phyloP scores from a whole-genome alignment of 2,888 invertebrate genomes.

The Eupithecia tripunctaria region DNA sequence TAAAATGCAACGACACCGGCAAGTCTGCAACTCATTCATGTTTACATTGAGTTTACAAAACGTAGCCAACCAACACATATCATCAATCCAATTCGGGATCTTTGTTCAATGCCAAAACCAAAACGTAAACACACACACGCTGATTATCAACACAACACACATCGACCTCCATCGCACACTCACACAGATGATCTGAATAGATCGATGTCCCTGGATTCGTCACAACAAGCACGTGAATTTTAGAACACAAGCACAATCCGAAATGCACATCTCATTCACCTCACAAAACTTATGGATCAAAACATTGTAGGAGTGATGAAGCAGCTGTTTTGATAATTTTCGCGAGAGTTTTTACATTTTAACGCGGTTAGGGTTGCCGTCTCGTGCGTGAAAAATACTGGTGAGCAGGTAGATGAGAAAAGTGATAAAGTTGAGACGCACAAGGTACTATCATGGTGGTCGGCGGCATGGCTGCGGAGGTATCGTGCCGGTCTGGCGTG shows the following conservation, averaged over 20 bases:
- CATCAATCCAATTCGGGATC: conserved; percentile 74
- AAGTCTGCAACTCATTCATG: conserved; percentile 57
- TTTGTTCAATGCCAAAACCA: conserved; percentile 75
- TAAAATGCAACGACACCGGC: conserved; percentile 42
- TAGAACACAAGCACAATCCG: conserved; percentile 60
- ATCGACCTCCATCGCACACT: conserved; percentile 57
- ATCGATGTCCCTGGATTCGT: conserved; percentile 61
- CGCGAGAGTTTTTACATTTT: conserved; percentile 30
- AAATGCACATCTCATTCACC: conserved; percentile 49
- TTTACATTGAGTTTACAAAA: conserved; percentile 63
- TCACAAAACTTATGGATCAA: conserved; percentile 54
- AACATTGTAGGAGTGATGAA: conserved; percentile 50
- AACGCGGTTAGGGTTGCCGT: conserved; percentile 22
- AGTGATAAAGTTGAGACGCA: conserved; percentile 62
- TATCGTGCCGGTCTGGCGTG: conserved; percentile 62
- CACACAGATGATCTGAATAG: conserved; percentile 51
- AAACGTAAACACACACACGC: conserved; percentile 74
- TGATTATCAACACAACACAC: conserved; percentile 68
- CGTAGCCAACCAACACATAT: conserved; percentile 66
- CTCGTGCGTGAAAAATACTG: conserved; percentile 3
- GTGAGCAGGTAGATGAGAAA: conserved; percentile 25
- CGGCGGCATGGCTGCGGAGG: conserved; percentile 78
- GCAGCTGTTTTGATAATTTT: conserved; percentile 31
- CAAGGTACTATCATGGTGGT: conserved; percentile 82
- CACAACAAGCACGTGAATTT: conserved; percentile 57